phyloP scores from a whole-genome alignment of 2,113 vertebrate species.

The Cichladusa arquata region DNA sequence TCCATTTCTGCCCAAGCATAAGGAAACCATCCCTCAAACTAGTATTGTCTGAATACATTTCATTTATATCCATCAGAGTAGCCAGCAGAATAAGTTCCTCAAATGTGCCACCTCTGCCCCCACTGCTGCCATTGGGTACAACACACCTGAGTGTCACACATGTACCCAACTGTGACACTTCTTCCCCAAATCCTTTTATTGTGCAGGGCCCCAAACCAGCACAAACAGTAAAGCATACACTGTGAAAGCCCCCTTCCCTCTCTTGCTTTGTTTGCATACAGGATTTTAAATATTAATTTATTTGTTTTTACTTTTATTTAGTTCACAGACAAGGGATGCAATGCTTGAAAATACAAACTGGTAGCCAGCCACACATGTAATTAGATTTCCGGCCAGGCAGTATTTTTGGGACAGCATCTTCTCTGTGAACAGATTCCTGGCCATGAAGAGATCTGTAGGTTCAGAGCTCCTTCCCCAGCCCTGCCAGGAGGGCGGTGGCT shows the following conservation, averaged over 20 bases:
- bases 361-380: rapidly evolving
- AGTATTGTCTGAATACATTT: neutral
- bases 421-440: neutral
- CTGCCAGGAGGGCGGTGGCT: rapidly evolving
- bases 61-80: rapidly evolving
- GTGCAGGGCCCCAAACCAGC: neutral
- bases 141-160: neutral
- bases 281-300: neutral
- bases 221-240: neutral
- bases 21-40: neutral
- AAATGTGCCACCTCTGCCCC: rapidly evolving
- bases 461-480: neutral
- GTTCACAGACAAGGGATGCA: neutral
- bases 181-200: neutral
- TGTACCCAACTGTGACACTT: rapidly evolving
- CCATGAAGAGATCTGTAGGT: neutral
- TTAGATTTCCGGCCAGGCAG: neutral
- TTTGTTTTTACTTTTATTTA: neutral
- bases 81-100: neutral
- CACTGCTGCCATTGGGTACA: rapidly evolving
- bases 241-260: neutral
- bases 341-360: neutral
- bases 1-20: neutral
- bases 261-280: rapidly evolving
- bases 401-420: neutral